Base-by-base conservation (phyloP, 1,140 invertebrate species). In the Papilio glaucus region DNA sequence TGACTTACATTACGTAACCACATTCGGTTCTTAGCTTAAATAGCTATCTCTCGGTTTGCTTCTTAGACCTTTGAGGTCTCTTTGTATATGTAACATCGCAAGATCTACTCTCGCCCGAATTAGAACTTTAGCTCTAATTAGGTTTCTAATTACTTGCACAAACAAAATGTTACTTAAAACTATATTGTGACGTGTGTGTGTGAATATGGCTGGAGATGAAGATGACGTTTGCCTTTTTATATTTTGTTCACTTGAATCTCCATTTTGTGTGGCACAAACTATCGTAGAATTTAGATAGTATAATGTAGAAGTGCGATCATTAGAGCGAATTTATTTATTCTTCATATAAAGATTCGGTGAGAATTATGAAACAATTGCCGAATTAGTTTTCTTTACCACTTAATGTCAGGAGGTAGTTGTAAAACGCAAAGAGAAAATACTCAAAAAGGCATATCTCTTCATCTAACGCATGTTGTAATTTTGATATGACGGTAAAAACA, bases 21-120 rank as follows among this genome's bases (percentile, higher is more conserved):
- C 42, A 49, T 49, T 57, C 49, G 0, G 49, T 12, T 24, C 18
- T 26, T 24, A 57, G 49, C 9, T 57, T 26, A 5, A 26, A 57
- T 57, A 57, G 18, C 49, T 57, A 57, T 57, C 49, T 49, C 45
- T 49, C 2, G 21, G 18, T 15, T 57, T 57, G 21, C 18, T 21
- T 24, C 10, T 1, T 3, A 26, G 49, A 24, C 24, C 49, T 57
- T 57, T 57, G 49, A 24, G 18, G 49, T n/a, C 12, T 49, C 45
- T 57, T 9, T 26, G 9, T 24, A 4, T 24, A 21, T 24, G 29
- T 33, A 24, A 57, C 24, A 9, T 21, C 15, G 45, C 13, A 13
- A 15, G 15, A 21, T 10, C 42, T 6, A 21, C n/a, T 49, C 15
- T 1, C 8, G 21, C 10, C 45, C 15, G 21, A 57, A 57, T 57